These are phyloP conservation scores for Cichlasoma orientale DNA, from an alignment of 2,797 vertebrate genomes.

Conservation along the genomic window DNA sequence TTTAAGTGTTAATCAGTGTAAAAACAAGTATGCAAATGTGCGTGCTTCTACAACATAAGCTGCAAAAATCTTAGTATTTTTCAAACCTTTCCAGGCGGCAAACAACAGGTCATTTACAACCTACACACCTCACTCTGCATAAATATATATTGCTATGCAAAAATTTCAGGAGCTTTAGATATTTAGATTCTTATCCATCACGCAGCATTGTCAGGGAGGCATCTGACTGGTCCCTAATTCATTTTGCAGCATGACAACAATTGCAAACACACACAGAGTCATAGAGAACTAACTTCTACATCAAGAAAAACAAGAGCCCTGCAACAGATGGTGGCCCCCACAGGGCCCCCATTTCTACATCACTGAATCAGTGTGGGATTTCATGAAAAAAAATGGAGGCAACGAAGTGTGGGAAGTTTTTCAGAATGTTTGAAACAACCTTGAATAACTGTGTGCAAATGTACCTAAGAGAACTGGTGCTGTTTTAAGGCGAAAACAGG, in stretches of 20 bases:
- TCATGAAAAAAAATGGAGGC: neutral
- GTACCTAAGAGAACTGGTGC: neutral
- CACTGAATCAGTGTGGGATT: neutral
- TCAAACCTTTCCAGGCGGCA: neutral
- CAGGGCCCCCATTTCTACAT: neutral
- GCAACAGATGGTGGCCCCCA: neutral
- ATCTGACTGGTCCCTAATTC: neutral
- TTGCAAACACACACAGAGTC: neutral
- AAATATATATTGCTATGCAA: neutral
- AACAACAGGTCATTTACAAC: slow-evolving; percentile 27
- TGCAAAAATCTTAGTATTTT: neutral
- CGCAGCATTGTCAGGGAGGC: neutral
- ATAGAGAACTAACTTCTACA: neutral
- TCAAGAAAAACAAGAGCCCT: neutral
- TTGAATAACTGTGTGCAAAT: neutral
- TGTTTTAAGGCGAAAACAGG: neutral
- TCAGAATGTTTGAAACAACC: neutral
- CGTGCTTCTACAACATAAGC: neutral
- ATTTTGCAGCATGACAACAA: neutral
- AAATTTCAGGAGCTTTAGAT: neutral
- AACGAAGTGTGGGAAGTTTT: neutral
- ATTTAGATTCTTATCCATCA: neutral
- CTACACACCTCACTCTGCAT: slow-evolving; percentile 15
- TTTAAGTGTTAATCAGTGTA: neutral
- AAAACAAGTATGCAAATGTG: slow-evolving; percentile 14